Base-by-base conservation (phyloP, 1,140 invertebrate species). In the Campoletis sonorensis region DNA sequence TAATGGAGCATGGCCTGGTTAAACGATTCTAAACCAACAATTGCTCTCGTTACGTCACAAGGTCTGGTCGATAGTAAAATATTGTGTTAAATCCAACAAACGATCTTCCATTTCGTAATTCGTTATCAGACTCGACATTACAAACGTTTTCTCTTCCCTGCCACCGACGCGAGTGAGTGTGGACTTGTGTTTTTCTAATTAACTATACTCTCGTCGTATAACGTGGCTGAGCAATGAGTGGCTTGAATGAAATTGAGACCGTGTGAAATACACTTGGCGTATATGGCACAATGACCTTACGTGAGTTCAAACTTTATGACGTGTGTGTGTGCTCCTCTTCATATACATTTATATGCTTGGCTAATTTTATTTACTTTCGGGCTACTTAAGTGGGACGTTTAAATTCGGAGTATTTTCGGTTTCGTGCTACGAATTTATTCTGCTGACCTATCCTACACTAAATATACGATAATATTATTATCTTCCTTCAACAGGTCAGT, bases 121-220 rank as follows among this genome's bases (percentile, higher is more conserved):
- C 45, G 21, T 54, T 75, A 51, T 75, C 72, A 16, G 10, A 30
- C 4, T 26, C 11, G 10, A 8, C 37, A 23, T 26, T 23, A 13
- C 49, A n/a, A 54, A 54, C 21, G 10, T 75, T 75, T 51, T 54
- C 45, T 80, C 30, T 79, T 27, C 0, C 61, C 15, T 15, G 23
- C 68, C 23, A 61, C n/a, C n/a, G n/a, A n/a, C n/a, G 27, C 37
- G 18, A 33, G 40, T 15, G 78, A 75, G 61, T 30, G 64, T n/a
- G 49, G 64, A 79, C 76, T 84, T 37, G 54, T 80, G 54, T 83
- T 84, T 82, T 84, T 58, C 73, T 79, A 86, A 88, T 87, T 83
- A 84, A 83, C 79, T 86, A n/a, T n/a, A 45, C 40, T 45, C 40
- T 45, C 40, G 40, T 45, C 40, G 40, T 79, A 81, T 85, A 84